These are phyloP conservation scores for Sarcophaga rosellei DNA, from an alignment of 2,888 invertebrate genomes.

Conservation along the genomic window DNA sequence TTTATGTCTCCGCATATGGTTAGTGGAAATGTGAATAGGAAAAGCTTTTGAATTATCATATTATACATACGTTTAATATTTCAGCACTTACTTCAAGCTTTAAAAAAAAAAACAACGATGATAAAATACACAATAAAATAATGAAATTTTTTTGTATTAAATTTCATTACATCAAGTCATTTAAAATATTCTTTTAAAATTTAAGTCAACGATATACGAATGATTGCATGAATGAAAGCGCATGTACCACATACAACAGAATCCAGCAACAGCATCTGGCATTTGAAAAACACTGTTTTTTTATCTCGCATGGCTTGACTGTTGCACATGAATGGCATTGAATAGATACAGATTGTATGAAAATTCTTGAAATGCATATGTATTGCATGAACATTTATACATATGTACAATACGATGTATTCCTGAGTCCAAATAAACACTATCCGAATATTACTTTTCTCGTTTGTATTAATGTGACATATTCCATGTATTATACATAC, in stretches of 20 bases:
- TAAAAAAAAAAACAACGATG: too few relatives aligned
- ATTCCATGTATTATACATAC: too few relatives aligned
- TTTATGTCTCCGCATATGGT: background rate
- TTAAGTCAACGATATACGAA: constrained; percentile 28
- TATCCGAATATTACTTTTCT: background rate
- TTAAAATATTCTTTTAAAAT: constrained; percentile 18
- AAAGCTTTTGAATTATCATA: too few relatives aligned
- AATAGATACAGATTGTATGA: constrained; percentile 8
- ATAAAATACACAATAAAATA: background rate
- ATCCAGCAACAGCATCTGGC: constrained; percentile 43
- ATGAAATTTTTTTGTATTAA: background rate
- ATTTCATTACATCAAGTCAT: background rate
- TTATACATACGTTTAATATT: too few relatives aligned
- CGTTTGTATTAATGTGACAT: too few relatives aligned
- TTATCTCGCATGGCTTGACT: constrained; percentile 44
- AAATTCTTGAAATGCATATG: background rate
- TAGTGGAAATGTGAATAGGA: too few relatives aligned
- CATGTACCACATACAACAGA: background rate
- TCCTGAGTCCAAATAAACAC: constrained; percentile 21
- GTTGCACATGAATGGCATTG: constrained; percentile 43
- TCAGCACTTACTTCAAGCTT: too few relatives aligned
- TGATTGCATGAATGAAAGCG: background rate
- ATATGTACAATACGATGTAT: background rate
- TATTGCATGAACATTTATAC: background rate
- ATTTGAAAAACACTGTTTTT: constrained; percentile 14